Evolutionary conservation across 2,888 invertebrate genomes (phyloP), one percentile per base, ranked within the genome.

Genomic region (Tribolium freemani): DNA sequence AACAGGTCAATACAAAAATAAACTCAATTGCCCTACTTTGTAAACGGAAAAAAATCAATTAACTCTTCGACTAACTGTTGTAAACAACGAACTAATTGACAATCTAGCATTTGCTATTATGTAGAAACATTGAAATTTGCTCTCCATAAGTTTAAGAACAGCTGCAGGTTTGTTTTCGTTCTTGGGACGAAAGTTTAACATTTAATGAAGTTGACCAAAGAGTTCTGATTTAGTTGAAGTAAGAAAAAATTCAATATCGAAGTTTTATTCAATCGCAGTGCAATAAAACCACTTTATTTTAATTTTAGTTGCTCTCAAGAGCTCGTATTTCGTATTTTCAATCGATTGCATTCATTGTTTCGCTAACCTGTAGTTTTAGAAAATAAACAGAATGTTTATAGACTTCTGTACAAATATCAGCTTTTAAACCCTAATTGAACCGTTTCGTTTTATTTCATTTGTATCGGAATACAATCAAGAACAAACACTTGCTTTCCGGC

Each of bases 321-420:
- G 11, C 11, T 51, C 13, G 30, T 61, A 50, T 61, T 60, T 60
- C 48, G 61, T 50, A 48, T 61, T 61, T 61, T 46, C 50, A 2
- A 16, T 16, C 16, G 16, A 16, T 16, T 16, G 16, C 16, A 2
- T 16, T n/a, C 13, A 50, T 71, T 66, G 61, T 48, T 72, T 63
- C 54, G 26, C 56, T 66, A 10, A 11, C 30, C 50, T 63, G 48
- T 63, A 50, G 31, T 51, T 50, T 38, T 38, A 50, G 51, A 50
- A 63, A 63, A 50, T 63, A 63, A 63, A 63, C 10, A 30, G 63
- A 16, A 63, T 63, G 50, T 63, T 61, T 48, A 57, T 57, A 57
- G 31, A 57, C 44, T 57, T 57, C 8, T 4, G n/a, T 16, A 11
- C 51, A 63, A 63, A 63, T 51, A 51, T 63, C 63, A 21, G 63